A percentile compares a stretch with the other conserved stretches of the same genome.
Conservation (phyloP, 2,888 invertebrate genomes). For the Drosophila limbata region DNA sequence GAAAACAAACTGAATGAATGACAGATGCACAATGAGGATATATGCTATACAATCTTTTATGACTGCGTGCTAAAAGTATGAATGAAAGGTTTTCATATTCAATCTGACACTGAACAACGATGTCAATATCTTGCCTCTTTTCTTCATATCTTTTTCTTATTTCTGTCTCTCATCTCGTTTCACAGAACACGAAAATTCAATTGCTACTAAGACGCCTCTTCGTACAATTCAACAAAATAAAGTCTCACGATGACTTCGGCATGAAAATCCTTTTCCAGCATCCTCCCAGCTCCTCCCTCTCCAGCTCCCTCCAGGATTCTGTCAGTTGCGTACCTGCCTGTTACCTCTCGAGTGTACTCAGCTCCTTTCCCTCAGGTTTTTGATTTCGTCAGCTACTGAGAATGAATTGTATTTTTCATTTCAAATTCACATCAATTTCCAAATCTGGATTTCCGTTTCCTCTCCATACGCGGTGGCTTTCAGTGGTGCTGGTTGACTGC, state of each 20-base stretch:
- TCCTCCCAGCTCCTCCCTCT: neutral
- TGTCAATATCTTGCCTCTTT: constrained; percentile 55
- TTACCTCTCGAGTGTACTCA: constrained; percentile 11
- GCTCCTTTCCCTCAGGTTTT: constrained; percentile 9
- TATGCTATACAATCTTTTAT: constrained; percentile 54
- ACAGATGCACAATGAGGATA: constrained; percentile 25
- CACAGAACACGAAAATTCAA: constrained; percentile 32
- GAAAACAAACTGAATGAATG: constrained; percentile 18
- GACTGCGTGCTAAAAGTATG: constrained; percentile 38
- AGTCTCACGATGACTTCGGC: constrained; percentile 23
- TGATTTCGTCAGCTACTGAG: constrained; percentile 33
- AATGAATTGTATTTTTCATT: constrained; percentile 45
- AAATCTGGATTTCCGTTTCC: constrained; percentile 45
- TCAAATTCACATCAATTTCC: constrained; percentile 50
- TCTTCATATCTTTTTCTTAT: neutral
- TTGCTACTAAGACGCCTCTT: constrained; percentile 23
- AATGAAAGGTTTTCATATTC: constrained; percentile 58
- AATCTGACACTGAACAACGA: constrained; percentile 66
- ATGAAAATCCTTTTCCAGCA: constrained; percentile 33
- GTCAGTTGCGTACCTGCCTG: constrained; percentile 13
- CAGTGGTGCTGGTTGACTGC: neutral
- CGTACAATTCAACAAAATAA: constrained; percentile 6
- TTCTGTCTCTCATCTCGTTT: neutral
- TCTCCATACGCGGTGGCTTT: constrained; percentile 2
- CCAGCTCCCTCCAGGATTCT: neutral